A percentile compares a stretch with the other conserved stretches of the same genome.
These are phyloP conservation scores for Vireo altiloquus DNA, from an alignment of 2,113 vertebrate species.

Conservation along the genomic window DNA sequence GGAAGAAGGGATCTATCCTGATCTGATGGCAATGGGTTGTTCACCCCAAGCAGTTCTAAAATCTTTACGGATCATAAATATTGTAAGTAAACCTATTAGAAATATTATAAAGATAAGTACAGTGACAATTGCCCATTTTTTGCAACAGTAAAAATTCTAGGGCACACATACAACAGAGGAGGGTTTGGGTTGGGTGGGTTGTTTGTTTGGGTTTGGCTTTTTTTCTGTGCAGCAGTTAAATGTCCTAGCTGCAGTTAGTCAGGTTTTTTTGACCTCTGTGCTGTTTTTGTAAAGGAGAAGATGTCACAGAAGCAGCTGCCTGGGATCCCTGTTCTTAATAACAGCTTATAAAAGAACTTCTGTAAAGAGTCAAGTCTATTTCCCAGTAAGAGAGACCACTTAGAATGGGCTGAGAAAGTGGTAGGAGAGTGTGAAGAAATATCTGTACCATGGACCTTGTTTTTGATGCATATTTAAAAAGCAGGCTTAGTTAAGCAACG, in stretches of 20 bases:
- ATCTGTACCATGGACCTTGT: background rate
- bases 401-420: background rate
- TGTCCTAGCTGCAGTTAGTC: background rate
- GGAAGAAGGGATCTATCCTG: slow-evolving; percentile 89
- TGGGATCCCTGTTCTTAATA: background rate
- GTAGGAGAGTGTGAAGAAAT: background rate
- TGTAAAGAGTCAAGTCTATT: background rate
- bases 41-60: slow-evolving; percentile 72
- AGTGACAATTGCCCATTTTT: background rate
- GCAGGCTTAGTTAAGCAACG: background rate
- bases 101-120: slow-evolving; percentile 72
- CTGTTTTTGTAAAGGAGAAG: background rate
- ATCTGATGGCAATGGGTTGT: slow-evolving; percentile 83
- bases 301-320: background rate
- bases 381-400: background rate
- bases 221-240: background rate
- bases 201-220: background rate
- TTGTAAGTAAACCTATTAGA: slow-evolving; percentile 79
- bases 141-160: background rate
- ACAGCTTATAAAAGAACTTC: background rate
- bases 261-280: background rate
- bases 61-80: slow-evolving; percentile 80
- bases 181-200: background rate
- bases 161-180: background rate
- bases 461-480: background rate